Evolutionary conservation across 2,797 vertebrate genomes (phyloP).

Genomic region (Parauchenoglanis punctatus): DNA sequence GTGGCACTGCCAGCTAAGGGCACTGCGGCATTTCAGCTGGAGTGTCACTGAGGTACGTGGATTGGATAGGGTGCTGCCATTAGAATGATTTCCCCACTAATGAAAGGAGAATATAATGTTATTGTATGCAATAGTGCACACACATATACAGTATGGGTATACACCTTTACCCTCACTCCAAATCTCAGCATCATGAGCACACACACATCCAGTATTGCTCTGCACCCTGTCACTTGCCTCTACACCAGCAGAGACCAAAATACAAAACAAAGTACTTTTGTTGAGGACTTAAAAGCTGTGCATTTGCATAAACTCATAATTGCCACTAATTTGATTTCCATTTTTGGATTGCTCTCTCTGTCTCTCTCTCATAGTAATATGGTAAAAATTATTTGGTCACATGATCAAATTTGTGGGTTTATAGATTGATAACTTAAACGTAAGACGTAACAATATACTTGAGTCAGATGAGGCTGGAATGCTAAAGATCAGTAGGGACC

Average conservation of each 20-base stretch:
- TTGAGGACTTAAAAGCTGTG: conserved; percentile 49
- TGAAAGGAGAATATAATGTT: conserved; percentile 30
- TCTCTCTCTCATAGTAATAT: neutral
- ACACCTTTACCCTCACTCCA: conserved; percentile 6
- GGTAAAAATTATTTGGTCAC: neutral
- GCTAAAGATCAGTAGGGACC: conserved; percentile 48
- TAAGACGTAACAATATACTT: neutral
- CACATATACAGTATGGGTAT: neutral
- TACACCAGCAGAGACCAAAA: conserved; percentile 30
- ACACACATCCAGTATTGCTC: conserved; percentile 3
- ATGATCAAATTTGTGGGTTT: conserved; percentile 33
- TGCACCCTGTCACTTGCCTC: conserved; percentile 23
- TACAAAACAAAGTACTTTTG: conserved; percentile 47
- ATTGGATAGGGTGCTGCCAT: conserved; percentile 9
- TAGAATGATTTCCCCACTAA: conserved; percentile 43
- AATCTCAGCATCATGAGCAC: conserved; percentile 13
- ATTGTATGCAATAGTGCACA: conserved; percentile 18
- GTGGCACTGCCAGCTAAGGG: conserved; percentile 61
- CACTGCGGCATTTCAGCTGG: conserved; percentile 63
- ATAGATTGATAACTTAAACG: conserved; percentile 31
- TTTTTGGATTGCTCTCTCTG: neutral
- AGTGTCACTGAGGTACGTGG: conserved; percentile 44
- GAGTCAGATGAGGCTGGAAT: conserved; percentile 6
- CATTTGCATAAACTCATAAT: conserved; percentile 57
- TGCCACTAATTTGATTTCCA: conserved; percentile 13